phyloP scores from a whole-genome alignment of 2,797 vertebrate species.

The Erethizon dorsatum region DNA sequence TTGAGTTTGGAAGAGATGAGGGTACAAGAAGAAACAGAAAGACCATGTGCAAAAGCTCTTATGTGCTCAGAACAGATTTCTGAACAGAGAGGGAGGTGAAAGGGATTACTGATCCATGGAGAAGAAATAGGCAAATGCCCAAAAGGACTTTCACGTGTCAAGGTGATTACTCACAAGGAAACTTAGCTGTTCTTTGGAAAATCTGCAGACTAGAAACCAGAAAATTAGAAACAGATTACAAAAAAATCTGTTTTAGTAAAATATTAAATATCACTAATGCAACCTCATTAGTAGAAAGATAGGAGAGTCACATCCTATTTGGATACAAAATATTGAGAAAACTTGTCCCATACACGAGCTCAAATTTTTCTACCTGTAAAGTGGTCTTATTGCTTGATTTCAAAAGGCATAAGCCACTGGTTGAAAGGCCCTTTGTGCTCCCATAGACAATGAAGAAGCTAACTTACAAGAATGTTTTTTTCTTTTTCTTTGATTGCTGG shows the following conservation, averaged over 20 bases:
- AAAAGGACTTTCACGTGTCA: neutral
- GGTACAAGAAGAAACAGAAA: neutral
- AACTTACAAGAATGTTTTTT: constrained; percentile 48
- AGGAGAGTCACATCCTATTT: constrained; percentile 9
- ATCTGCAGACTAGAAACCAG: constrained; percentile 33
- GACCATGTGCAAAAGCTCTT: neutral
- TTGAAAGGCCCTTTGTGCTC: constrained; percentile 62
- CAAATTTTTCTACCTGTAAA: constrained; percentile 52
- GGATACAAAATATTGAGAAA: constrained; percentile 50
- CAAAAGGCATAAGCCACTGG: constrained; percentile 30
- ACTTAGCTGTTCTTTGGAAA: constrained; percentile 27
- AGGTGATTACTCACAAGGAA: neutral
- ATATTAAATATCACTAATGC: constrained; percentile 40
- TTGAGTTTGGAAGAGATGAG: constrained; percentile 40
- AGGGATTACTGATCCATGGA: neutral
- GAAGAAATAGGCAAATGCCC: neutral
- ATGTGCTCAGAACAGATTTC: neutral
- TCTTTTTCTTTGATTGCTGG: neutral
- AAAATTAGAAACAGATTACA: constrained; percentile 61
- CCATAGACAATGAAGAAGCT: neutral
- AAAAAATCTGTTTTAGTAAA: constrained; percentile 55
- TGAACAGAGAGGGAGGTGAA: neutral
- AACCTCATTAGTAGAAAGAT: constrained; percentile 24
- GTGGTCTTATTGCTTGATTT: constrained; percentile 8
- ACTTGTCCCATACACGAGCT: neutral